Conservation (phyloP, 2,113 vertebrate species). For the Nettapus auritus region DNA sequence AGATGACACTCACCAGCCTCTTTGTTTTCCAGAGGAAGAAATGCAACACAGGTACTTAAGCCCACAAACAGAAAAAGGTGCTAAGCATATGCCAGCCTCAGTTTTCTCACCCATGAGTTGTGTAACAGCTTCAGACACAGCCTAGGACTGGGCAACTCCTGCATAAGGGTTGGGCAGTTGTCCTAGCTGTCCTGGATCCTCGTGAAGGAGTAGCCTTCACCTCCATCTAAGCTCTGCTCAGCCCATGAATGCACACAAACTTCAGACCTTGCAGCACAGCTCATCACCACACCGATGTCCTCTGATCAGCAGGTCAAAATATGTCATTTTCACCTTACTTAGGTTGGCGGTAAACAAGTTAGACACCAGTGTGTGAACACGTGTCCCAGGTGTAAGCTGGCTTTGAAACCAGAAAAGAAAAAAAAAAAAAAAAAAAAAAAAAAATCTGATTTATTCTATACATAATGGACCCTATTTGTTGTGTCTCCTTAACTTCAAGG, state of each 20-base stretch:
- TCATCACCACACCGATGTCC: neutral
- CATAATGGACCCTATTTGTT: neutral
- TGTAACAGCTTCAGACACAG: neutral
- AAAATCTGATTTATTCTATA: neutral
- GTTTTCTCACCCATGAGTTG: neutral
- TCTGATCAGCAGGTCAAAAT: neutral
- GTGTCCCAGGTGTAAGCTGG: neutral
- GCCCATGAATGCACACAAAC: neutral
- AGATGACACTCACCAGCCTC: neutral
- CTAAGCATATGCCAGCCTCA: neutral
- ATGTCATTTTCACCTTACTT: neutral
- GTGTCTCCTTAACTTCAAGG: neutral
- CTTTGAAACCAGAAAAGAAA: neutral
- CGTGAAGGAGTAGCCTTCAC: neutral
- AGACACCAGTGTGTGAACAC: neutral
- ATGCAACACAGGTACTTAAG: neutral
- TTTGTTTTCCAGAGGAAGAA: neutral
- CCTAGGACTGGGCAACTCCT: neutral
- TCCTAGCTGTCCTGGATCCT: neutral
- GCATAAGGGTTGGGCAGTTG: neutral
- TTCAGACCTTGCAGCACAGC: neutral
- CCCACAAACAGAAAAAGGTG: neutral
- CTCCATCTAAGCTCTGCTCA: neutral
- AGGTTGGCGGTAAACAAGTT: neutral
- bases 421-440: too few species aligned